These are phyloP conservation scores for Pampusana beccarii DNA, from an alignment of 2,113 vertebrate genomes.

Conservation along the genomic window DNA sequence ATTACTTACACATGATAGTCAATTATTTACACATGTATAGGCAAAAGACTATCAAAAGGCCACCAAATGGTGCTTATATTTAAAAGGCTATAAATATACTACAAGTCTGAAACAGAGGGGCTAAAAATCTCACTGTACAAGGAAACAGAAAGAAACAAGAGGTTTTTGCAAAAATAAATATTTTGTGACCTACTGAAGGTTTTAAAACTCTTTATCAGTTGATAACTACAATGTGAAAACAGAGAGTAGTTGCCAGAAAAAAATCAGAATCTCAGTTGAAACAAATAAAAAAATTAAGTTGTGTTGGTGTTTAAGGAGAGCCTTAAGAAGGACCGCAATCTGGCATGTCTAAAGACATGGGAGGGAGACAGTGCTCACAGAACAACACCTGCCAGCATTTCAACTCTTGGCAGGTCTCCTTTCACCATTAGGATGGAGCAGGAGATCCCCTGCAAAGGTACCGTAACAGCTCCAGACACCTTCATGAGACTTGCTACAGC, in stretches of 20 bases:
- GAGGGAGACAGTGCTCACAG: not conserved
- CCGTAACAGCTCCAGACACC: not conserved
- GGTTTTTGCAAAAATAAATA: not conserved
- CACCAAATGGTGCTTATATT: not conserved
- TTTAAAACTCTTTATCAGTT: not conserved
- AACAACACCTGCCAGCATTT: not conserved
- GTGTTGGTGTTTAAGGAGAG: not conserved
- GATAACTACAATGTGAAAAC: not conserved
- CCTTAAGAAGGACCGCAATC: not conserved
- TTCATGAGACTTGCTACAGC: not conserved
- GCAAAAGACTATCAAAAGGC: constrained; percentile 18
- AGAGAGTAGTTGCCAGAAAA: not conserved
- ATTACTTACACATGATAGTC: not conserved
- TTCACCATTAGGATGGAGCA: not conserved
- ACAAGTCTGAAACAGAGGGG: not conserved
- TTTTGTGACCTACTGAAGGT: not conserved
- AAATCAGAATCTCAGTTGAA: not conserved
- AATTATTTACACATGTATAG: not conserved
- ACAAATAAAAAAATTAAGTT: not conserved
- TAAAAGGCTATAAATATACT: not conserved
- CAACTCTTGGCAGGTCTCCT: not conserved
- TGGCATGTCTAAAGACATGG: not conserved
- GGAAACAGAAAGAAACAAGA: not conserved
- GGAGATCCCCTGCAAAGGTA: not conserved
- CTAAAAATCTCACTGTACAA: not conserved